A percentile compares a stretch with the other conserved stretches of the same genome.
Evolutionary conservation across 2,888 invertebrate species (phyloP).

Genomic region (Automeris io): DNA sequence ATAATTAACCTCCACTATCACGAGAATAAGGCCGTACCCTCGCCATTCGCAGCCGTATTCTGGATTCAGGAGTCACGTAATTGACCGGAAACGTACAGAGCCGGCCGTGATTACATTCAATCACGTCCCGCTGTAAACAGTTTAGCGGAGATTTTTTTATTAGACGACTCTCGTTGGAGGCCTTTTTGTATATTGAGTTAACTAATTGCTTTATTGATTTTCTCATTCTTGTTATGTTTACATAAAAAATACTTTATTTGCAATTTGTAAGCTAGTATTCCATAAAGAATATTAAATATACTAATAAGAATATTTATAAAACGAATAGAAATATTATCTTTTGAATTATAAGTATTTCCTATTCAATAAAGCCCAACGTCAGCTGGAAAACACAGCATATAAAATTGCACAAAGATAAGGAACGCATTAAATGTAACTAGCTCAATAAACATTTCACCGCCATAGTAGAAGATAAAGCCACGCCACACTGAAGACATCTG

Average conservation of each 20-base stretch:
- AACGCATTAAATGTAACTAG: constrained; percentile 18
- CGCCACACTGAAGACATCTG: constrained; percentile 32
- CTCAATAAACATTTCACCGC: constrained; percentile 21
- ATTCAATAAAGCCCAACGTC: not conserved
- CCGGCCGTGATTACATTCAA: constrained; percentile 52
- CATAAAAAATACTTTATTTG: no score
- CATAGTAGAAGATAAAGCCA: constrained; percentile 34
- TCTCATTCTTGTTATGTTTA: no score
- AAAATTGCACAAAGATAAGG: constrained; percentile 16
- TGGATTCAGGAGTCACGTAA: constrained; percentile 50
- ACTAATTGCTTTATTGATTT: not conserved
- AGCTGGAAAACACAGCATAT: constrained; percentile 9
- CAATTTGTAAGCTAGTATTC: no score
- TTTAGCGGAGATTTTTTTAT: constrained; percentile 50
- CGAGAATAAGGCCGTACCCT: constrained; percentile 11
- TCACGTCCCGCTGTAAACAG: constrained; percentile 55
- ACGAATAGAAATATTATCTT: no score
- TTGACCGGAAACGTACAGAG: constrained; percentile 56
- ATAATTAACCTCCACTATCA: constrained; percentile 24
- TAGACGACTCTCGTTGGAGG: constrained; percentile 31
- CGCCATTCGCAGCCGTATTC: constrained; percentile 28
- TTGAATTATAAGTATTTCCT: no score
- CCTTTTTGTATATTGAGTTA: constrained; percentile 15
- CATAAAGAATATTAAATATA: no score
- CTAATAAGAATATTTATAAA: no score